Evolutionary conservation across 2,113 vertebrate genomes (phyloP).

Genomic region (Leucosticte australis): DNA sequence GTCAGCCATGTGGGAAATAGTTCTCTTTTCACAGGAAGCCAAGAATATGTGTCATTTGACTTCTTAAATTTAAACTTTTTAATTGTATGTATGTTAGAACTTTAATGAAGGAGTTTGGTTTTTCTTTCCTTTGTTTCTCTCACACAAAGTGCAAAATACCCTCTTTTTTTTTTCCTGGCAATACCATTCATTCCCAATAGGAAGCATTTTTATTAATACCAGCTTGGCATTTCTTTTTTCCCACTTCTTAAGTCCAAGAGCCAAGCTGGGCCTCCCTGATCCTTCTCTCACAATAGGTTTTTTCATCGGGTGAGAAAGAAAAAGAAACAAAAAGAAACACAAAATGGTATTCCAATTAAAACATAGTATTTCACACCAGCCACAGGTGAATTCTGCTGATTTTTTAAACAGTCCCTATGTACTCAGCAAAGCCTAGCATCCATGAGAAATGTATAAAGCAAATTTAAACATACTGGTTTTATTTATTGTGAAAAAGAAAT

Average conservation of each 20-base stretch:
- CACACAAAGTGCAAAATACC: conserved; percentile 26
- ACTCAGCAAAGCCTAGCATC: background rate
- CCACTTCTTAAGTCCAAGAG: background rate
- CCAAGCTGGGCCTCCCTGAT: background rate
- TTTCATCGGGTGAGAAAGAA: background rate
- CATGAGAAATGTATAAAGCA: background rate
- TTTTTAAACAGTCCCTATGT: background rate
- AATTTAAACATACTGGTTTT: background rate
- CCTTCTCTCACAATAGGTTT: conserved; percentile 9
- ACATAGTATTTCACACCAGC: background rate
- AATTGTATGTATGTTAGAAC: background rate
- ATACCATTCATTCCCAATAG: conserved; percentile 59
- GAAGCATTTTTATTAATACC: conserved; percentile 67
- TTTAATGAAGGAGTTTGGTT: background rate
- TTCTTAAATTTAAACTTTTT: background rate
- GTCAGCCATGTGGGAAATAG: background rate
- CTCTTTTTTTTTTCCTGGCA: conserved; percentile 45
- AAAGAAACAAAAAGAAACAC: background rate
- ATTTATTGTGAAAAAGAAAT: background rate
- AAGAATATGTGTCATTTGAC: background rate
- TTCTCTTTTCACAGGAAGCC: background rate
- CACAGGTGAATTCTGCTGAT: conserved; percentile 7
- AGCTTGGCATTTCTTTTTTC: conserved; percentile 63
- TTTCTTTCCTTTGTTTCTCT: conserved; percentile 52
- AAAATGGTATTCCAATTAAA: background rate